Conservation (phyloP, 2,888 invertebrate species). For the Nemurella pictetii region DNA sequence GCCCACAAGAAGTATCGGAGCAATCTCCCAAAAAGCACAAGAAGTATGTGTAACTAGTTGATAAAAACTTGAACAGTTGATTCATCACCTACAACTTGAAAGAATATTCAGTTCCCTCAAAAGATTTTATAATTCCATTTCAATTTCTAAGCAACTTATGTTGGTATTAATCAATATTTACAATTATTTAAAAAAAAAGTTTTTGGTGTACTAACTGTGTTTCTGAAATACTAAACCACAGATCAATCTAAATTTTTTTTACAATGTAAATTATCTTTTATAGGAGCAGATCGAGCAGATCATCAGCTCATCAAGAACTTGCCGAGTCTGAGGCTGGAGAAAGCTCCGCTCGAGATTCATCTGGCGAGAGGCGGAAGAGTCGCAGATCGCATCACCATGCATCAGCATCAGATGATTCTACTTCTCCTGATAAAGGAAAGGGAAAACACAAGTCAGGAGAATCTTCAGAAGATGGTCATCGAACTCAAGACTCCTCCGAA, state of each 20-base stretch:
- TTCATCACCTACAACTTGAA: no score
- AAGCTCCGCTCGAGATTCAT: background rate
- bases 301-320: conserved; percentile 15
- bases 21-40: conserved; percentile 34
- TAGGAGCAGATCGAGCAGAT: background rate
- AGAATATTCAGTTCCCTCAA: no score
- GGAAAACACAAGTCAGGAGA: conserved; percentile 16
- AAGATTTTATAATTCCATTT: no score
- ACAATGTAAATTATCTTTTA: background rate
- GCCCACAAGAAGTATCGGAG: conserved; percentile 61
- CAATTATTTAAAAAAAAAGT: no score
- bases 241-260: no score
- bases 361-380: conserved; percentile 3
- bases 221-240: background rate
- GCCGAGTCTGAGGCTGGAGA: background rate
- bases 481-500: conserved; percentile 20
- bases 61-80: background rate
- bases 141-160: no score
- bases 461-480: conserved; percentile 27
- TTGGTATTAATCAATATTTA: no score
- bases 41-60: conserved; percentile 31
- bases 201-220: no score
- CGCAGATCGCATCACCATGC: conserved; percentile 11
- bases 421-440: conserved; percentile 13
- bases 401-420: conserved; percentile 34